Evolutionary conservation across 2,113 vertebrate genomes (phyloP), one percentile per base, ranked within the genome.

Genomic region (Rhinogobius similis): DNA sequence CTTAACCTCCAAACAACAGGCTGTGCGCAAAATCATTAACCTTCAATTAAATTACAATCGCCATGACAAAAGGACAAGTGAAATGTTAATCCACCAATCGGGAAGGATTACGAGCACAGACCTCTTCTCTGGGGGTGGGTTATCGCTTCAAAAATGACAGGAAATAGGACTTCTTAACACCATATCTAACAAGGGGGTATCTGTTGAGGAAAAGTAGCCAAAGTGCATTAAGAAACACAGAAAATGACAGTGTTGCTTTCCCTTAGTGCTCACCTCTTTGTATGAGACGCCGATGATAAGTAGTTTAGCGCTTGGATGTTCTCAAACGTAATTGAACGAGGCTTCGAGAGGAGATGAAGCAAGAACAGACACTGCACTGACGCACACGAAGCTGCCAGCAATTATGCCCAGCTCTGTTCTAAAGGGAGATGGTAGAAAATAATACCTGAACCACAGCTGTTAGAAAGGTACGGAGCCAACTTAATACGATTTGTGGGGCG

Each of bases 11-110:
- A 83, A 62, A 79, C 76, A 85, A 74, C 73, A 80, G 76, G n/a
- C 68, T 52, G 50, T 32, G 62, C 75, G 52, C 72, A 77, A 78
- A 84, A 82, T 73, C 71, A 82, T 91, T 90, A 88, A 91, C 86
- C 77, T 74, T 69, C 78, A 89, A 87, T 90, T 84, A 82, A 89
- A 90, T 88, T 83, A 86, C 79, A 75, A 86, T 85, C 78, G 79
- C 62, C 75, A 79, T 83, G 70, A 87, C 87, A 90, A 88, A 36
- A 88, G 61, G 69, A 75, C 5, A 65, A 70, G 68, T 78, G 84
- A 86, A 83, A 79, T 86, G 88, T 84, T 86, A 90, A 89, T 84
- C 84, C 84, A 77, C 76, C 82, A 85, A 81, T 83, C 59, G 65
- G 63, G 63, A 32, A 67, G 84, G 78, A 89, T 86, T 89, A 84